Base-by-base conservation (phyloP, 2,888 invertebrate genomes). In the Amblyjoppa fuscipennis region DNA sequence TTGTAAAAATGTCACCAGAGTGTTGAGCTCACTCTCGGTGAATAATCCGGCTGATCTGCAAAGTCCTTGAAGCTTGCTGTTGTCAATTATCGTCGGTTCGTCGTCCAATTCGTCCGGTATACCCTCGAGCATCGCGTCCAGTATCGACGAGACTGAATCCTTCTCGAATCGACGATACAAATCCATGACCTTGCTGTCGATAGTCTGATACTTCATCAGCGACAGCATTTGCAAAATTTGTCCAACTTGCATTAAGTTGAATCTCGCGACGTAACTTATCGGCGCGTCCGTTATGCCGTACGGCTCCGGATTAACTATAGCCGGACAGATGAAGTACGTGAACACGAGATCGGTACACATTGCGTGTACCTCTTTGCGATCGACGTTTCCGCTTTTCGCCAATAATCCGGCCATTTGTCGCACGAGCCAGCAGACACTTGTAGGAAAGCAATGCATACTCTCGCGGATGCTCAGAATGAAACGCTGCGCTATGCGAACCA, bases 291-390 rank as follows among this genome's bases (percentile, higher is more conserved):
- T 97, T 77, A 99, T 97, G 20, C 99, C 99, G 94, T 98, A 97
- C 0, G 98, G 97, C 93, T 99, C 99, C 0, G 99, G 99, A 95
- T 98, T 98, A 71, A 99, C 97, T 78, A 99, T 98, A 0, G 99
- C 99, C 2, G 99, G 99, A 92, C 99, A 99, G 84, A 99, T 97
- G 93, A 99, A 98, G 93, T 98, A 96, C 11, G 98, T 98, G 93
- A 99, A 97, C 38, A 99, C 97, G 83, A 99, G 95, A 93, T 99
- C 99, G 0, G 98, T 98, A 92, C 98, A 98, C 90, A 99, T 97
- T 0, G 96, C 96, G 91, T 96, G 96, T 4, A 95, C 95, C 91
- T 96, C 95, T 90, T 95, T 96, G 1, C 95, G 94, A 78, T 95
- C 95, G 9, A 95, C 93, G 83, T 95, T 95, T 75, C 95, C 95